Evolutionary conservation across 2,888 invertebrate genomes (phyloP), one percentile per base, ranked within the genome.

Genomic region (Zootermopsis nevadensis): DNA sequence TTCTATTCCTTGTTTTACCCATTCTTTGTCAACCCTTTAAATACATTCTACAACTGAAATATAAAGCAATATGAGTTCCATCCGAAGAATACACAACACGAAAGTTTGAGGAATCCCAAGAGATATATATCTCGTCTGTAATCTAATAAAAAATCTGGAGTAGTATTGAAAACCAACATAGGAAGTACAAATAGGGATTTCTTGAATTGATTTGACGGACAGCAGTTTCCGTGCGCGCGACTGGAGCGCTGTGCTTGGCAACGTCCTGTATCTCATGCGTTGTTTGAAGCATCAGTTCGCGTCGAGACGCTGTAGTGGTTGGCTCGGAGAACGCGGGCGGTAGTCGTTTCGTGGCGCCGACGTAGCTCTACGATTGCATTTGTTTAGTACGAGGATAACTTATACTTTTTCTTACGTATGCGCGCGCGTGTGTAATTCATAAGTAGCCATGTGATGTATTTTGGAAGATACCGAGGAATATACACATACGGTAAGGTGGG

Each of bases 131-230:
- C 60, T 60, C 60, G 8, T n/a, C n/a, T 48, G 48, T 60, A 60
- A 60, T 60, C n/a, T 60, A 27, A 60, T 60, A 60, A 60, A 60
- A 60, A 27, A n/a, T 19, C 27, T 60, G 27, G 2, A 60, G 60
- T n/a, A 12, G n/a, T 60, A 60, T 60, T n/a, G 60, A 60, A 60
- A 27, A 60, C 27, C 3, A n/a, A 60, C 27, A 60, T n/a, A 60
- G 60, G 60, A 60, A 27, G 27, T 4, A 60, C 27, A 60, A 60
- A 60, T n/a, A 60, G n/a, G n/a, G 60, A 60, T 60, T 60, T 60
- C 60, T 60, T 60, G 60, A 60, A 60, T 60, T 60, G 60, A 60
- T n/a, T 60, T 60, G 60, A 60, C 7, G 24, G 60, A 60, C 60
- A 60, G 60, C 1, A 60, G 60, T 48, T 48, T 48, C 19, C 19